Evolutionary conservation across 2,113 vertebrate species (phyloP).

Genomic region (Catharus fuscescens): DNA sequence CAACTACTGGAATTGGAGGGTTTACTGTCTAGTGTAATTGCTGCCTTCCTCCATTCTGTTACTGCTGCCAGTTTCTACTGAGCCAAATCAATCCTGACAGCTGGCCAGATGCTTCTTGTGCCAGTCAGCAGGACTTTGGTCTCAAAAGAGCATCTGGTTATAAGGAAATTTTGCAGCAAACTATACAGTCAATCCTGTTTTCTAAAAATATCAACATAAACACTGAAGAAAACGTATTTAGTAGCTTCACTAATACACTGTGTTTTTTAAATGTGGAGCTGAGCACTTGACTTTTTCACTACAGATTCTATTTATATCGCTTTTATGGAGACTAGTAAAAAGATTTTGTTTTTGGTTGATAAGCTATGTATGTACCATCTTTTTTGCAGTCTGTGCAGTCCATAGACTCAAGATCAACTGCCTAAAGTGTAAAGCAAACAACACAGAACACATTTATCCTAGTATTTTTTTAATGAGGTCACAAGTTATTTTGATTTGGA

Average conservation of each 20-base stretch:
- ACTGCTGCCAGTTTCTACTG: conserved; percentile 26
- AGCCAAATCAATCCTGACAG: conserved; percentile 66
- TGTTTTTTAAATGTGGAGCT: neutral
- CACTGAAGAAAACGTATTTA: neutral
- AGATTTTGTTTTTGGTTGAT: neutral
- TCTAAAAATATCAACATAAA: conserved; percentile 34
- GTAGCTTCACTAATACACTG: neutral
- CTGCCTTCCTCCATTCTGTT: neutral
- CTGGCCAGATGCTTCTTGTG: conserved; percentile 64
- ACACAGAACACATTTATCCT: neutral
- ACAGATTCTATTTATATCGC: neutral
- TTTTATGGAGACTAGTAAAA: neutral
- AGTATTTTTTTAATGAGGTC: neutral
- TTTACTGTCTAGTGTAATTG: conserved; percentile 42
- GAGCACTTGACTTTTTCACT: neutral
- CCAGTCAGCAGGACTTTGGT: conserved; percentile 60
- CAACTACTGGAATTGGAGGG: neutral
- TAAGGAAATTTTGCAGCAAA: conserved; percentile 28
- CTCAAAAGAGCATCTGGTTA: conserved; percentile 55
- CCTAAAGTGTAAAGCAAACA: neutral
- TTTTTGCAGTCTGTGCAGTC: neutral
- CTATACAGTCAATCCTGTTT: neutral
- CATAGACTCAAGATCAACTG: neutral
- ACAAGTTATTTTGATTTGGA: neutral
- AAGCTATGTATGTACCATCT: neutral